Percentiles rank a stretch among this genome's conserved stretches.
These are phyloP conservation scores for Bombus vancouverensis DNA, from an alignment of 1,140 invertebrate genomes.

Conservation along the genomic window DNA sequence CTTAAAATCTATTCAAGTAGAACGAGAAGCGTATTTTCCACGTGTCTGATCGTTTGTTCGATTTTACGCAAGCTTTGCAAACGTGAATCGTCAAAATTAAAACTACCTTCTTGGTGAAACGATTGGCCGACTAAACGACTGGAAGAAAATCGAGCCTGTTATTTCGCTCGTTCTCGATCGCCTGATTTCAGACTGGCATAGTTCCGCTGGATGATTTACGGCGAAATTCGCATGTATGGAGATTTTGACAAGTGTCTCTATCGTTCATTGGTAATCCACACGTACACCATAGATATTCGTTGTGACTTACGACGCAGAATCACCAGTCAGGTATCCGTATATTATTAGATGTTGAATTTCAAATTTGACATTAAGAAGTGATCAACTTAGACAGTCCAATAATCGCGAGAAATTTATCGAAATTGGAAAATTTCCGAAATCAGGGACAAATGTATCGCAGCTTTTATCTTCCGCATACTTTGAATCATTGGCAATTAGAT, in stretches of 20 bases:
- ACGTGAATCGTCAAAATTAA: constrained; percentile 2
- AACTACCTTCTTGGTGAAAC: not conserved
- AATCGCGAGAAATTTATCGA: too few relatives aligned
- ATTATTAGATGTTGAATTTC: not conserved
- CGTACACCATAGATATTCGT: not conserved
- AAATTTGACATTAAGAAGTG: not conserved
- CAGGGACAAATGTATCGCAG: not conserved
- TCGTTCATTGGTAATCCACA: constrained; percentile 23
- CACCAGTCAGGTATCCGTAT: not conserved
- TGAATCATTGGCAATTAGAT: not conserved
- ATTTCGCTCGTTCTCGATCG: constrained; percentile 27
- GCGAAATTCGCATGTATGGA: constrained; percentile 43
- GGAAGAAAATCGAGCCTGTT: not conserved
- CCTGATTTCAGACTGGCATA: constrained; percentile 35
- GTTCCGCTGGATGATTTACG: constrained; percentile 44
- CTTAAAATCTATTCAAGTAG: not conserved
- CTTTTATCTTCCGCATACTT: not conserved
- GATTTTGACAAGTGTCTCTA: constrained; percentile 43
- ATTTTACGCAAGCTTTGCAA: not conserved
- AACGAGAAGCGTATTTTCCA: not conserved
- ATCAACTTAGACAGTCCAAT: not conserved
- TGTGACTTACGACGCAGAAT: not conserved
- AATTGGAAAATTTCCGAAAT: too few relatives aligned
- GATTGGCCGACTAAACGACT: constrained; percentile 36
- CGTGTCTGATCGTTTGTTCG: not conserved